Conservation (phyloP, 1,140 invertebrate species). For the Drosophila mayri region DNA sequence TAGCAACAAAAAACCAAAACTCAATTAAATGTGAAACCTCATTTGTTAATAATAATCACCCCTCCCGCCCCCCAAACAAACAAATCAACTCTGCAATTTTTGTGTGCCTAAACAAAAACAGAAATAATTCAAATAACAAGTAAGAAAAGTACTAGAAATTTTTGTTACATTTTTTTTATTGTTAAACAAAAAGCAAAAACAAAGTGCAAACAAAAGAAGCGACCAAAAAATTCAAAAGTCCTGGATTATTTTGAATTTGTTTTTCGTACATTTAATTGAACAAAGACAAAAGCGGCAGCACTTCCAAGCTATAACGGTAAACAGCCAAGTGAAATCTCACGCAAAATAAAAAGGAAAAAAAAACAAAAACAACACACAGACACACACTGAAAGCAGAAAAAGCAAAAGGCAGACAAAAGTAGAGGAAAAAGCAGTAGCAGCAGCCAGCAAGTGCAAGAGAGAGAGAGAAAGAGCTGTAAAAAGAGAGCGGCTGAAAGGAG, state of each 20-base stretch:
- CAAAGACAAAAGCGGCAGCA: constrained; percentile 25
- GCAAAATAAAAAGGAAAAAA: constrained; percentile 40
- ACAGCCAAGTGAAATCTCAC: constrained; percentile 73
- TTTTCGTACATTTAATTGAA: constrained; percentile 17
- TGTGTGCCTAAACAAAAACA: constrained; percentile 51
- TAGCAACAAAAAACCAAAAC: constrained; percentile 4
- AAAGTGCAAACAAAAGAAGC: constrained; percentile 9
- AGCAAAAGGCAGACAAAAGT: constrained; percentile 35
- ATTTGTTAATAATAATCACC: constrained; percentile 9
- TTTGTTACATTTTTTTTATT: constrained; percentile 57
- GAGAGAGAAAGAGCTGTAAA: constrained; percentile 12
- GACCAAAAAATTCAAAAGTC: constrained; percentile 77
- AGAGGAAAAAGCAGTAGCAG: constrained; percentile 18
- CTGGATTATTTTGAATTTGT: constrained; percentile 84
- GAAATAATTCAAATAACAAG: not conserved
- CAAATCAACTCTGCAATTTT: constrained; percentile 44
- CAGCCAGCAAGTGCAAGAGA: constrained; percentile 12
- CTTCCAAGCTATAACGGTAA: constrained; percentile 40
- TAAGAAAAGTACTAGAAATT: constrained; percentile 14
- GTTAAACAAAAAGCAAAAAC: constrained; percentile 32
- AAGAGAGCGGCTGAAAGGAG: constrained; percentile 23
- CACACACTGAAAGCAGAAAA: constrained; percentile 13
- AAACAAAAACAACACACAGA: constrained; percentile 16
- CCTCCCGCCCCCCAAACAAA: not conserved
- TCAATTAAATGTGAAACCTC: constrained; percentile 17